These are phyloP conservation scores for Parnassius apollo DNA, from an alignment of 2,888 invertebrate genomes.

Conservation along the genomic window DNA sequence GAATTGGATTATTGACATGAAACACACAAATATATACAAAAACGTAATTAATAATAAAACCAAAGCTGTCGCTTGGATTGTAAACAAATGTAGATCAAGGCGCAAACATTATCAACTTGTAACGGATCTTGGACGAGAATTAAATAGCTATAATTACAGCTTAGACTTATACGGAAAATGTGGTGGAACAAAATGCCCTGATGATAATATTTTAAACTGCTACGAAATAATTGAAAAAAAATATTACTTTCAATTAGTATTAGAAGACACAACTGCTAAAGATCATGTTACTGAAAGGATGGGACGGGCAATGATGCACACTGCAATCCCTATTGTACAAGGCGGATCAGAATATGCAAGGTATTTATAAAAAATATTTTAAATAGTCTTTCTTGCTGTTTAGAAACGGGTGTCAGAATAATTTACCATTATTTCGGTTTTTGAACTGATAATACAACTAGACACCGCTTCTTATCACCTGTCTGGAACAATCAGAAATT, in stretches of 20 bases:
- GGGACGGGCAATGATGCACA: slow-evolving; percentile 49
- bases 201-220: slow-evolving; percentile 45
- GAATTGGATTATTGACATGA: slow-evolving; percentile 50
- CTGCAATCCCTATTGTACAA: slow-evolving; percentile 58
- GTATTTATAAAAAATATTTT: slow-evolving; percentile 38
- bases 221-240: slow-evolving; percentile 54
- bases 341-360: slow-evolving; percentile 56
- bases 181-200: slow-evolving; percentile 52
- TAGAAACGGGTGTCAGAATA: too few species aligned
- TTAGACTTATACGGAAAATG: slow-evolving; percentile 60
- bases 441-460: too few species aligned
- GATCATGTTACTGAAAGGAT: slow-evolving; percentile 61
- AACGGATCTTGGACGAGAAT: slow-evolving; percentile 48
- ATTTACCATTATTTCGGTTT: too few species aligned
- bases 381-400: not conserved
- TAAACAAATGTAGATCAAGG: slow-evolving; percentile 54
- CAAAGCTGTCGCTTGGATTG: slow-evolving; percentile 61
- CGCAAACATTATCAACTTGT: slow-evolving; percentile 50
- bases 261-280: slow-evolving; percentile 56
- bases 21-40: slow-evolving; percentile 36
- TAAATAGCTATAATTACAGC: slow-evolving; percentile 54
- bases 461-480: too few species aligned
- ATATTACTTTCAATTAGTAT: slow-evolving; percentile 60
- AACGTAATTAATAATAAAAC: slow-evolving; percentile 44
- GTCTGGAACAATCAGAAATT: too few species aligned